These are phyloP conservation scores for Tridacna crocea DNA, from an alignment of 2,888 invertebrate species.

Conservation along the genomic window DNA sequence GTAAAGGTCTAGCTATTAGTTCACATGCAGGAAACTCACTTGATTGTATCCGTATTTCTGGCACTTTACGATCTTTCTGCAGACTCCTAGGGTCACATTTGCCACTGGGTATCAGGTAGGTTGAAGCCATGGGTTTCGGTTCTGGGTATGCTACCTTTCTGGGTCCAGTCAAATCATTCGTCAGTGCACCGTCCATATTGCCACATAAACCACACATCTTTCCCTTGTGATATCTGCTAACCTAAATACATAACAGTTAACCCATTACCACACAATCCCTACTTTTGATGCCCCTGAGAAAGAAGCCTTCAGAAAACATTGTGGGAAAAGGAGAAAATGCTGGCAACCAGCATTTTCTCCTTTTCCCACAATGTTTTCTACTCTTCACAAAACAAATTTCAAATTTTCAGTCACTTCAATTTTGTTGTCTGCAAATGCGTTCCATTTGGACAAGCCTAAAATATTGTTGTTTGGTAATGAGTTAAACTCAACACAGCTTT, in stretches of 20 bases:
- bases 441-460: too few relatives aligned
- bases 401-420: too few relatives aligned
- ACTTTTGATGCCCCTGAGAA: too few relatives aligned
- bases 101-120: constrained; percentile 54
- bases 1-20: not conserved
- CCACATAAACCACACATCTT: constrained; percentile 68
- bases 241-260: constrained; percentile 26
- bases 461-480: too few relatives aligned
- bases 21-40: not conserved
- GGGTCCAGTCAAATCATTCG: constrained; percentile 52
- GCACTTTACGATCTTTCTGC: constrained; percentile 38
- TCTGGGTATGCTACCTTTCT: constrained; percentile 36
- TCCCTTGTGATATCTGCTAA: constrained; percentile 44
- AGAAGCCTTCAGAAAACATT: not conserved
- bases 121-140: constrained; percentile 45
- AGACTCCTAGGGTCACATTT: constrained; percentile 52
- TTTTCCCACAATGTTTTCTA: not conserved
- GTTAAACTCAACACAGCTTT: too few relatives aligned
- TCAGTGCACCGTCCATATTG: constrained; percentile 45
- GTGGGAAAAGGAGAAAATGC: not conserved
- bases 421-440: too few relatives aligned
- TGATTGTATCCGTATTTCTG: constrained; percentile 27
- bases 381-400: too few relatives aligned
- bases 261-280: not conserved
- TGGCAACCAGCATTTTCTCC: not conserved